Evolutionary conservation across 2,113 vertebrate genomes (phyloP), one percentile per base, ranked within the genome.

Genomic region (Hippocampus barbouri): DNA sequence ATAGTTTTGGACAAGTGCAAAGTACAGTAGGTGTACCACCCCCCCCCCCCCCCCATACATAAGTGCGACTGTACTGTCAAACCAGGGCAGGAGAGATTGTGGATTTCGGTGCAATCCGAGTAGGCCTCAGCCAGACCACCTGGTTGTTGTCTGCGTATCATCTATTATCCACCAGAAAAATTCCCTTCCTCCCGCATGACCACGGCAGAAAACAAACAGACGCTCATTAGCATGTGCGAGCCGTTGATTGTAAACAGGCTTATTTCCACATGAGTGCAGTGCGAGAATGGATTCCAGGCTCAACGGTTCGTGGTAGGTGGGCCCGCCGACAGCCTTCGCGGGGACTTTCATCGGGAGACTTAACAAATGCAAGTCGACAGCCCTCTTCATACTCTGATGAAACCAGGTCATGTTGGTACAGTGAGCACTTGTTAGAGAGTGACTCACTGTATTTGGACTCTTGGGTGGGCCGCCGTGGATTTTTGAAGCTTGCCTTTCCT

Each of bases 311-410:
- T 87, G 87, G 91, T 93, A 90, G 91, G 92, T 92, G 91, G 91
- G 89, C 91, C 79, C 34, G 80, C 79, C 71, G 80, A 81, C 84
- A 77, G 80, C 87, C 85, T 87, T 85, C 86, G 82, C 84, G 71
- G 79, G 81, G 81, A 86, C 82, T 81, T 82, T 87, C 86, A 89
- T 61, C 86, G 70, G 85, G 14, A 83, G 80, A 81, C 84, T 88
- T 89, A 87, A 90, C 90, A 92, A 92, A 92, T 90, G 86, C 84
- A 81, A 90, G 88, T 86, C 83, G 92, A 92, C 92, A 91, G 88
- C 88, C 27, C 89, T 85, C 85, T 89, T 83, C 86, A 88, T 86
- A 88, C 83, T 87, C 82, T 83, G 87, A 88, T 83, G 72, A 63
- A 77, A 77, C 68, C 76, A 88, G 82, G 82, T 88, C 89, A 85